Percentiles rank a stretch among this genome's conserved stretches.
These are phyloP conservation scores for Esperia sulphurella DNA, from an alignment of 2,888 invertebrate species.

Conservation along the genomic window DNA sequence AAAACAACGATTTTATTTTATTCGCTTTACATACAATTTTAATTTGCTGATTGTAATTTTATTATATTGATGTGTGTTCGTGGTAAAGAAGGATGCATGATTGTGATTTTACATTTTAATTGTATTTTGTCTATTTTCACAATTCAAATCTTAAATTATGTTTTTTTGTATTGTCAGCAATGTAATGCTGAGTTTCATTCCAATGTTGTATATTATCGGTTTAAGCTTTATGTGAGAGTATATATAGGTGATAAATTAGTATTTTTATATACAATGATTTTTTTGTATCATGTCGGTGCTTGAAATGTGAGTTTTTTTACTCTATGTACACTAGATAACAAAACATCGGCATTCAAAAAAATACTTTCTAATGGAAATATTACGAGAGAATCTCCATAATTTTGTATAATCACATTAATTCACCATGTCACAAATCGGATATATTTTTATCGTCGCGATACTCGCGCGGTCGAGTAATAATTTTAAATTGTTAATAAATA, in stretches of 20 bases:
- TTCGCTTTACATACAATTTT: conserved; percentile 54
- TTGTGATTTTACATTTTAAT: conserved; percentile 32
- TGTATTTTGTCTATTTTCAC: conserved; percentile 26
- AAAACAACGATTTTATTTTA: conserved; percentile 61
- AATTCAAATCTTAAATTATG: conserved; percentile 7
- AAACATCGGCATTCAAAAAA: conserved; percentile 12
- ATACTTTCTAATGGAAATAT: background rate
- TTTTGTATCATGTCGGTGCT: conserved; percentile 57
- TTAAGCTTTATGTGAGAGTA: conserved; percentile 67
- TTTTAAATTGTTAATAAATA: conserved; percentile 76
- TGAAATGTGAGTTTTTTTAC: conserved; percentile 45
- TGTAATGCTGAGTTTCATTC: conserved; percentile 67
- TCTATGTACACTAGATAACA: conserved; percentile 41
- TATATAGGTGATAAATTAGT: conserved; percentile 40
- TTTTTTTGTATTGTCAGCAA: conserved; percentile 43
- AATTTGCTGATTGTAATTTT: conserved; percentile 50
- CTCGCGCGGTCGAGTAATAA: conserved; percentile 50
- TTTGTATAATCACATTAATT: conserved; percentile 28
- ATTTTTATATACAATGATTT: conserved; percentile 59
- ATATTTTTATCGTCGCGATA: conserved; percentile 47
- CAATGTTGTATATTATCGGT: conserved; percentile 61
- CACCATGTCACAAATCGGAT: conserved; percentile 48
- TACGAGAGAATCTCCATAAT: conserved; percentile 57
- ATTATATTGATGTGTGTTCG: conserved; percentile 31
- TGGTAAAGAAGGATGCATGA: conserved; percentile 43